Conservation (phyloP, 2,113 vertebrate species). For the Rhinichthys klamathensis region DNA sequence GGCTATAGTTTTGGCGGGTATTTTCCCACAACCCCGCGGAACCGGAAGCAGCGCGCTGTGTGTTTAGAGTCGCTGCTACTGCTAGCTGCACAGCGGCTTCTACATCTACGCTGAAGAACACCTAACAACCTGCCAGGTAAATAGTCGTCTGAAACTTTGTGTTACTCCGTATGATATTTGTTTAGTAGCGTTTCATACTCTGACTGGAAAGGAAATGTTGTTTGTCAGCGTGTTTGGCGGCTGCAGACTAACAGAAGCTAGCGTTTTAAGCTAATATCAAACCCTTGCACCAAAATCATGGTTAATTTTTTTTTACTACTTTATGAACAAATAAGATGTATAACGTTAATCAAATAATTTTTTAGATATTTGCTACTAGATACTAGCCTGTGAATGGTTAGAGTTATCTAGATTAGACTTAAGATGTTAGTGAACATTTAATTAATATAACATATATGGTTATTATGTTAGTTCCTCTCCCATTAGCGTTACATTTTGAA, state of each 20-base stretch:
- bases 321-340: background rate
- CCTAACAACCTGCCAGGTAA: slow-evolving; percentile 41
- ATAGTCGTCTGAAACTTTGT: too few species aligned
- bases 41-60: slow-evolving; percentile 22
- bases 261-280: background rate
- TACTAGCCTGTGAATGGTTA: background rate
- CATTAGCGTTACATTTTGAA: background rate
- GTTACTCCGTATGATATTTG: background rate
- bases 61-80: slow-evolving; percentile 35
- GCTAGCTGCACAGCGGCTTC: slow-evolving; percentile 6
- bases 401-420: background rate
- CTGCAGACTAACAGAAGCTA: slow-evolving; percentile 8
- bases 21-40: slow-evolving; percentile 42
- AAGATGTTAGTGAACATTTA: background rate
- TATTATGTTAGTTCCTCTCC: background rate
- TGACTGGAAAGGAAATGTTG: background rate
- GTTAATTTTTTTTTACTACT: background rate
- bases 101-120: background rate
- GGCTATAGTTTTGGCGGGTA: slow-evolving; percentile 34
- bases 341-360: background rate
- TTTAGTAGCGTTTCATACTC: background rate
- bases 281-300: background rate
- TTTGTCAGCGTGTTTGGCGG: background rate
- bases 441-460: background rate
- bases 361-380: background rate